Conservation (phyloP, 2,113 vertebrate species). For the Gavia stellata region DNA sequence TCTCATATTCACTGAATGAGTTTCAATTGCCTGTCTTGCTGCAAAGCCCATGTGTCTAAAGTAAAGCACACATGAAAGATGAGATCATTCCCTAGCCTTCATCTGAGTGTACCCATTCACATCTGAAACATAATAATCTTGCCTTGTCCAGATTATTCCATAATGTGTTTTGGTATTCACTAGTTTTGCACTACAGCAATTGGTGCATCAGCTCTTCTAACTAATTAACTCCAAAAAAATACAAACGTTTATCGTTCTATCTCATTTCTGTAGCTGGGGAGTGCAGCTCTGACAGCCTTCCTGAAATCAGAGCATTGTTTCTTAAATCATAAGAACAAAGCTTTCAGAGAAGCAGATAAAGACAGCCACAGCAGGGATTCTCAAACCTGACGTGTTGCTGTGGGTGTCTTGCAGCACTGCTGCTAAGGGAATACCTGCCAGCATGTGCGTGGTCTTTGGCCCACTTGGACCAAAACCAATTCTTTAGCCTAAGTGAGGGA, state of each 20-base stretch:
- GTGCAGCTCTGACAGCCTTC: neutral
- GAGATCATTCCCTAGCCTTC: neutral
- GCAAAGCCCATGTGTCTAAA: neutral
- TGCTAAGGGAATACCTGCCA: neutral
- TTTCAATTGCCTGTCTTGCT: neutral
- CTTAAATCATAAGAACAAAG: neutral
- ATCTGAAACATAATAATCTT: neutral
- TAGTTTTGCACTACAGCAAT: neutral
- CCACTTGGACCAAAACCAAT: neutral
- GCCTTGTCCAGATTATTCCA: neutral
- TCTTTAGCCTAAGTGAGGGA: neutral
- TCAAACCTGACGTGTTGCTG: neutral
- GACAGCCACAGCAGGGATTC: neutral
- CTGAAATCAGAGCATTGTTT: neutral
- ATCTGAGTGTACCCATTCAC: neutral
- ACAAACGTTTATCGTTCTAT: neutral
- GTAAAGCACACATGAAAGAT: neutral
- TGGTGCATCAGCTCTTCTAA: neutral
- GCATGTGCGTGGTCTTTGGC: rapidly evolving
- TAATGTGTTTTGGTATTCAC: neutral
- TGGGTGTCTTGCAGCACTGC: neutral
- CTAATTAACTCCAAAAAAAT: neutral
- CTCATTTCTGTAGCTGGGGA: neutral
- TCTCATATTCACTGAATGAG: neutral
- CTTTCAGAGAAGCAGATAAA: neutral